Percentiles rank a stretch among this genome's conserved stretches.
These are phyloP conservation scores for Hecatera dysodea DNA, from an alignment of 2,888 invertebrate genomes.

Conservation along the genomic window DNA sequence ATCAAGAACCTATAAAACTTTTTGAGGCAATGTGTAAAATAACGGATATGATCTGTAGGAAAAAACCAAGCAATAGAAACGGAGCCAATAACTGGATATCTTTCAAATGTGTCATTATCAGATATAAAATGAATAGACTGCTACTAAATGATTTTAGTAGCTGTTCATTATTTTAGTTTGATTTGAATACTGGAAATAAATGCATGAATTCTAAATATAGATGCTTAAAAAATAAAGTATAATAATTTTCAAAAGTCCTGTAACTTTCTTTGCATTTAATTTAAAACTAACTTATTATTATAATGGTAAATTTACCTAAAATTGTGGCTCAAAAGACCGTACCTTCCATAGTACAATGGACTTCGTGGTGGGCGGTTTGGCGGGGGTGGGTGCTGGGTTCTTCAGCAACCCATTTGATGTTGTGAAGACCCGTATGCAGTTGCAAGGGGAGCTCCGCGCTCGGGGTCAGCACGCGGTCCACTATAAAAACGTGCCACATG, in stretches of 20 bases:
- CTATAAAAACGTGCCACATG: slow-evolving; percentile 95
- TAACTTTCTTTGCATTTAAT: neutral
- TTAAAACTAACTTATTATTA: neutral
- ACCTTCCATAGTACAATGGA: slow-evolving; percentile 90
- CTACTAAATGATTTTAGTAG: too few relatives aligned
- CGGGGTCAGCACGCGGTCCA: slow-evolving; percentile 91
- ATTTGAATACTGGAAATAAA: neutral
- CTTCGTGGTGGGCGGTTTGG: slow-evolving; percentile 94
- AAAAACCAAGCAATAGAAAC: neutral
- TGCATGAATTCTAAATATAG: slow-evolving; percentile 14
- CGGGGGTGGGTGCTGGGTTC: slow-evolving; percentile 94
- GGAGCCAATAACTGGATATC: neutral
- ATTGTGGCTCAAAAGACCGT: slow-evolving; percentile 33
- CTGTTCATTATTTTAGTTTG: neutral
- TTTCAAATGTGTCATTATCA: neutral
- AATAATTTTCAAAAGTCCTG: neutral
- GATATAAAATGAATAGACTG: neutral
- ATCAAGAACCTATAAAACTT: neutral
- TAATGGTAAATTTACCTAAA: slow-evolving; percentile 17
- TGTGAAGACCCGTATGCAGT: slow-evolving; percentile 96
- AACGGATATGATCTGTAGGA: neutral
- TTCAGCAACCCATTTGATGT: slow-evolving; percentile 98
- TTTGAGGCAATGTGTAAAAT: neutral
- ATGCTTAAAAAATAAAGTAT: neutral
- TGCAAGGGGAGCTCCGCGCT: slow-evolving; percentile 95